Conservation (phyloP, 2,888 invertebrate species). For the Xylota sylvarum region DNA sequence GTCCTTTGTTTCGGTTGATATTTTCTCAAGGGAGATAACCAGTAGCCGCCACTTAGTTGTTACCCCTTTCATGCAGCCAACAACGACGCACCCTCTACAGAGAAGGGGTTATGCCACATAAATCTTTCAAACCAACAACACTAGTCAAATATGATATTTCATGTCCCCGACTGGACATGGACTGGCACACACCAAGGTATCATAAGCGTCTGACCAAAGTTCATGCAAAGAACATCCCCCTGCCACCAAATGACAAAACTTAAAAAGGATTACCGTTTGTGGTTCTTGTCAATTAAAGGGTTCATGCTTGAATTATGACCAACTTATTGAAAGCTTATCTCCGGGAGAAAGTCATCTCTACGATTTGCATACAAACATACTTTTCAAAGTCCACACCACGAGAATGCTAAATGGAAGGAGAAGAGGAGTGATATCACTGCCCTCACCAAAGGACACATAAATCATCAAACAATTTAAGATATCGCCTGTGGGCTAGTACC, state of each 20-base stretch:
- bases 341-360: conserved; percentile 55
- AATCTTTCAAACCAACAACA: conserved; percentile 49
- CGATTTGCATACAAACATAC: conserved; percentile 58
- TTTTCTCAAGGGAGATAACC: conserved; percentile 58
- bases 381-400: conserved; percentile 42
- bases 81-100: conserved; percentile 25
- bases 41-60: conserved; percentile 10
- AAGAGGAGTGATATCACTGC: conserved; percentile 30
- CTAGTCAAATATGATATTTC: conserved; percentile 55
- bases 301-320: conserved; percentile 72
- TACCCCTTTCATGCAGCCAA: conserved; percentile 41
- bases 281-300: conserved; percentile 73
- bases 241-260: conserved; percentile 5
- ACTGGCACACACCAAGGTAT: conserved; percentile 8
- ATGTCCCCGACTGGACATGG: conserved; percentile 28
- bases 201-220: conserved; percentile 21
- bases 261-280: conserved; percentile 51
- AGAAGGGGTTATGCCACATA: conserved; percentile 36
- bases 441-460: conserved; percentile 59
- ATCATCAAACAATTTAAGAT: conserved; percentile 73
- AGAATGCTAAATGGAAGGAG: neutral
- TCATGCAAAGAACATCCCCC: conserved; percentile 1
- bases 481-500: conserved; percentile 9
- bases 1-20: conserved; percentile 60
- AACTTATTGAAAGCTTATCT: conserved; percentile 72